Evolutionary conservation across 2,888 invertebrate genomes (phyloP).

Genomic region (Baccha elongata): DNA sequence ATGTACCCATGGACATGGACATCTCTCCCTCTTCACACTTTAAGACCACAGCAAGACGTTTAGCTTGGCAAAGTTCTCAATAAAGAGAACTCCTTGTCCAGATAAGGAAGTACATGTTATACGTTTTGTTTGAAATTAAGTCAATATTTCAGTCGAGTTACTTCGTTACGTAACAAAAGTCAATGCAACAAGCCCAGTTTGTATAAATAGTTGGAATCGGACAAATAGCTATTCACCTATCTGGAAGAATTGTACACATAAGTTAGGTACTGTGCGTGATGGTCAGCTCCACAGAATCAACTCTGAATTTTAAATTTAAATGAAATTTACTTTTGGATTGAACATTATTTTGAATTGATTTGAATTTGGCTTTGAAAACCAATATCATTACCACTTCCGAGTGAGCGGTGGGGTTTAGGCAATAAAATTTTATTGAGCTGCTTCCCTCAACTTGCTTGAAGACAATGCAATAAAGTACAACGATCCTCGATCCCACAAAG

Average conservation of each 20-base stretch:
- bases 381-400: constrained; percentile 59
- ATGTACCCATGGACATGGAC: constrained; percentile 8
- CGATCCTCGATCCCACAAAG: constrained; percentile 42
- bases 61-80: constrained; percentile 5
- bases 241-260: constrained; percentile 31
- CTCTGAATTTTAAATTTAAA: constrained; percentile 47
- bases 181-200: constrained; percentile 9
- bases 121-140: constrained; percentile 16
- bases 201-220: constrained; percentile 4
- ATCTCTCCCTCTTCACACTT: constrained; percentile 1
- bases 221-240: constrained; percentile 25
- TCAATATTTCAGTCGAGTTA: constrained; percentile 46
- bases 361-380: constrained; percentile 40
- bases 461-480: constrained; percentile 42
- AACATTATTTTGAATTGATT: constrained; percentile 35
- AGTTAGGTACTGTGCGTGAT: constrained; percentile 24
- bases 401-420: constrained; percentile 20
- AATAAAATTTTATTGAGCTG: constrained; percentile 16
- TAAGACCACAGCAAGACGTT: background rate
- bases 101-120: constrained; percentile 36
- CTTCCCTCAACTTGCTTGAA: constrained; percentile 48
- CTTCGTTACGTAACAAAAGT: constrained; percentile 54
- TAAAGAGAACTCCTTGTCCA: background rate
- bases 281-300: background rate
- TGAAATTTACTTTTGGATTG: constrained; percentile 49